Evolutionary conservation across 2,797 vertebrate species (phyloP).

Genomic region (Peromyscus nudipes): DNA sequence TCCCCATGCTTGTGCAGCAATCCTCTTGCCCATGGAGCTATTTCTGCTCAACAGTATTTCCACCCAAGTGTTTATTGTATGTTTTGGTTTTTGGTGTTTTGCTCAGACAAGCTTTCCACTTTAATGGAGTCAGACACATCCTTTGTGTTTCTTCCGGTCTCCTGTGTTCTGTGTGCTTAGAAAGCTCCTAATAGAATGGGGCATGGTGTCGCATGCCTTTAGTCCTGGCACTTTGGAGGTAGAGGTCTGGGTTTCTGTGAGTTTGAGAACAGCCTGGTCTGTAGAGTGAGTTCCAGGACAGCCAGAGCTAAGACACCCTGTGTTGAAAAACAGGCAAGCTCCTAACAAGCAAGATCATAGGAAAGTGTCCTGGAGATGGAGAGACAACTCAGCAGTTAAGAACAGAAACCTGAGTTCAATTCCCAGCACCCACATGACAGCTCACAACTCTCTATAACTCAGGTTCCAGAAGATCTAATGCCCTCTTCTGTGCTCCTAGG

Average conservation of each 20-base stretch:
- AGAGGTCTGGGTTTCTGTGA: neutral
- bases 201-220: neutral
- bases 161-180: neutral
- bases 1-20: neutral
- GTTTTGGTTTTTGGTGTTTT: neutral
- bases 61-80: neutral
- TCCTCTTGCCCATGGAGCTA: neutral
- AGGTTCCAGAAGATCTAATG: neutral
- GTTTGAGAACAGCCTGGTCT: neutral
- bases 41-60: neutral
- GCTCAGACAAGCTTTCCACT: neutral
- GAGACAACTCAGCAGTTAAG: neutral
- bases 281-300: neutral
- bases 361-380: neutral
- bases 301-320: neutral
- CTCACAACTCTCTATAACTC: neutral
- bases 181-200: slow-evolving; percentile 9
- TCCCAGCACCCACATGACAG: neutral
- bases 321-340: neutral
- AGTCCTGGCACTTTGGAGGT: neutral
- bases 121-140: neutral
- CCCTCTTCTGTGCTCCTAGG: neutral
- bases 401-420: neutral
- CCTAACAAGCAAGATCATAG: neutral
- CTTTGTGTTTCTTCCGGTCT: neutral